Evolutionary conservation across 1,140 invertebrate species (phyloP).

Genomic region (Lamellibrachia luymesi): DNA sequence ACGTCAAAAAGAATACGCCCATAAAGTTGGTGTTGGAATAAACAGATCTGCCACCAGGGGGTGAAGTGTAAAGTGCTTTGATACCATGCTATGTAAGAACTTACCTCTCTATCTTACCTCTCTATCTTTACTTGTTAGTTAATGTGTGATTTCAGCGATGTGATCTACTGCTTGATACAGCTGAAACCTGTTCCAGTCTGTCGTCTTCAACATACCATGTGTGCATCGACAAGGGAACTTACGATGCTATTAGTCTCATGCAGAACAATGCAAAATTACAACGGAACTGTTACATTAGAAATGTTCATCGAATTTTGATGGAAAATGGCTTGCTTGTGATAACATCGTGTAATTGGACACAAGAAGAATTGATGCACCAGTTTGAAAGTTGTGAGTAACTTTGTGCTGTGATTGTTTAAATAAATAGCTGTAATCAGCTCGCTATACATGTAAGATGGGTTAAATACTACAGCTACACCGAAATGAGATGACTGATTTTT

Average conservation of each 20-base stretch:
- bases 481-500: too few species aligned
- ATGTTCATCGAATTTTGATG: constrained; percentile 65
- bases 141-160: constrained; percentile 52
- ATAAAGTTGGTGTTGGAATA: too few species aligned
- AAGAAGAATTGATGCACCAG: constrained; percentile 73
- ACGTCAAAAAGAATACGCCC: too few species aligned
- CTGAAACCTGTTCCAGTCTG: constrained; percentile 23
- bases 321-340: constrained; percentile 73
- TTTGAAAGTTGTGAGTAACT: constrained; percentile 59
- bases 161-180: constrained; percentile 60
- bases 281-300: constrained; percentile 69
- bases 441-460: too few species aligned
- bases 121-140: neutral
- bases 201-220: constrained; percentile 39
- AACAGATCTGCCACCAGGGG: too few species aligned
- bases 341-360: constrained; percentile 93
- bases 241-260: constrained; percentile 84
- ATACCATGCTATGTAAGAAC: too few species aligned
- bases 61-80: too few species aligned
- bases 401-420: too few species aligned
- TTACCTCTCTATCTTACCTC: too few species aligned
- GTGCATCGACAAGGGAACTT: constrained; percentile 86
- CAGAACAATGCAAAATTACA: constrained; percentile 68
- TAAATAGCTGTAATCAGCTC: neutral
- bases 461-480: neutral